Evolutionary conservation across 2,888 invertebrate genomes (phyloP), one percentile per base, ranked within the genome.

Genomic region (Aphelenchoides bicaudatus): DNA sequence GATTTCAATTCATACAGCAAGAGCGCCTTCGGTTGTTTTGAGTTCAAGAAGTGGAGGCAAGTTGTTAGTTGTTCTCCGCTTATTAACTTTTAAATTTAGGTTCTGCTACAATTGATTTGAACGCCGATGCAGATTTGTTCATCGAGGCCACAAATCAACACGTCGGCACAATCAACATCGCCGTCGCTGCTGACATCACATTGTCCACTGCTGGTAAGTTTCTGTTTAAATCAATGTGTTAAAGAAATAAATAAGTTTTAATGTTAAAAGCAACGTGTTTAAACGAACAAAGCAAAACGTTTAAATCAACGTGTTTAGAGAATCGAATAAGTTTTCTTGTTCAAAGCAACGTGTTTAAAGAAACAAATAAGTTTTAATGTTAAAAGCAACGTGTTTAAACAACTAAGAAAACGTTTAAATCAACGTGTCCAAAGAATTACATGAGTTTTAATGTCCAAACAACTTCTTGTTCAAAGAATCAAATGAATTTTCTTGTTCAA

Each of bases 121-220:
- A 65, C 25, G 70, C 67, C 10, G 73, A 74, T 47, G 74, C 74
- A 13, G 73, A 74, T 49, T 69, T 74, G 48, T 70, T 60, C 64
- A 71, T 74, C 38, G 72, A 74, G 58, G 65, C 70, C 39, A 61
- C 61, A 28, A 56, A 58, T 34, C 39, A 62, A 37, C 46, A 48
- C 8, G 65, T 64, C 28, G 64, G 64, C 56, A 73, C 74, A 2
- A 74, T 74, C 54, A 71, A 67, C 27, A 67, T 74, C 56, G 62
- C 63, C 10, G 69, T 71, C 6, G 65, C 62, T 6, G 68, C 71
- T 2, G 67, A 69, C 6, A 55, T 74, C 38, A 64, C 62, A 8
- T 62, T 65, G 1, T 31, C 29, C 16, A 62, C 61, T 21, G 27
- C 21, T 29, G 47, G 59, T 58, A 13, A 16, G 49, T 46, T 46